Conservation (phyloP, 1,140 invertebrate genomes). For the Brachionus calyciflorus region DNA sequence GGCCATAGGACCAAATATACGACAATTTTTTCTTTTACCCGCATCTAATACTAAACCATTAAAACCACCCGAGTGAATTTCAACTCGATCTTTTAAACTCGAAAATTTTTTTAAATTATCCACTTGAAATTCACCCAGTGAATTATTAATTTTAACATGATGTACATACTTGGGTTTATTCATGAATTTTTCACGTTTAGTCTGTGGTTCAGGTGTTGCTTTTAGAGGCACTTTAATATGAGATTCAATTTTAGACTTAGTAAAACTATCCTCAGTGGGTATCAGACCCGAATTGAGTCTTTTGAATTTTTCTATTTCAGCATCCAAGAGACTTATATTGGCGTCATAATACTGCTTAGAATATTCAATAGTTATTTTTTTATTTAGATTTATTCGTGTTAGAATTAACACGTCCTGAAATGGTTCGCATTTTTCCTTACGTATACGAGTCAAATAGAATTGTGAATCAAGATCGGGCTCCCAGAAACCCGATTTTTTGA, state of each 20-base stretch:
- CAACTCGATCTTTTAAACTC: neutral
- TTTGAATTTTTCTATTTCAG: conserved; percentile 12
- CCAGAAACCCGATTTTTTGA: neutral
- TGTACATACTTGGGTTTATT: conserved; percentile 13
- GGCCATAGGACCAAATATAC: neutral
- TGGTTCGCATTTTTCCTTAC: conserved; percentile 15
- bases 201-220: neutral
- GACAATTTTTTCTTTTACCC: neutral
- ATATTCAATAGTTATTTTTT: conserved; percentile 1
- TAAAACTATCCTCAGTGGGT: neutral
- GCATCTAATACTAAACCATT: neutral
- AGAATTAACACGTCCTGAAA: neutral
- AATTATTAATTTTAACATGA: neutral
- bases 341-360: conserved; percentile 30
- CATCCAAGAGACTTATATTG: conserved; percentile 2
- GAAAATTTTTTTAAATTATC: conserved; percentile 5
- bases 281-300: neutral
- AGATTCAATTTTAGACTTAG: neutral
- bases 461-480: conserved; percentile 3
- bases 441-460: conserved; percentile 17
- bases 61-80: neutral
- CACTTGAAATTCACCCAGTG: neutral
- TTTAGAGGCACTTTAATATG: neutral
- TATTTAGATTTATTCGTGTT: neutral
- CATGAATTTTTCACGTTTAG: neutral